Base-by-base conservation (phyloP, 2,888 invertebrate genomes). In the Mythimna albipuncta region DNA sequence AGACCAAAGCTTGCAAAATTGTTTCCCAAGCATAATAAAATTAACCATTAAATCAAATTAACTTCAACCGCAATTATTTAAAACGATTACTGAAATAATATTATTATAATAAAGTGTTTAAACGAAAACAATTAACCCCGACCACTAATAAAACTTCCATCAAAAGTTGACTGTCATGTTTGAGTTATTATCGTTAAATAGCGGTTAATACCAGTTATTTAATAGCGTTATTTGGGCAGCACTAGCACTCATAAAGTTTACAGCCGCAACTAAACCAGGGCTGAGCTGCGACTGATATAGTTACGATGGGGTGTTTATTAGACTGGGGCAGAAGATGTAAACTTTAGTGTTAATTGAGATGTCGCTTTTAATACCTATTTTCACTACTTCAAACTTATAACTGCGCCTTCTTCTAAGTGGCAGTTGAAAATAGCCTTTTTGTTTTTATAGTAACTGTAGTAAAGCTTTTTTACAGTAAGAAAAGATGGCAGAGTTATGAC, bases 211-310 rank as follows among this genome's bases (percentile, higher is more conserved):
- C 44, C n/a, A 41, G 65, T 78, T 62, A 80, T 66, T 78, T 64
- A 58, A 79, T 59, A 65, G 58, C 58, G 58, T 69, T 71, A 81
- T 76, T 75, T 67, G 77, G 68, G 47, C 68, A 69, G 59, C 77
- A 72, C 83, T 85, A 74, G 79, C 55, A 65, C 64, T 85, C 79
- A 67, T 82, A 82, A 85, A 85, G 69, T 84, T 84, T 85, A 82
- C 69, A 72, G 63, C 82, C 74, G 57, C 66, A 69, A 67, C 79
- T 82, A 67, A 77, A 71, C 67, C 59, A 52, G 69, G 78, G 66
- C 70, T 84, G 85, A 84, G 68, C 50, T 77, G 65, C 32, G 70
- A 69, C 82, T 74, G 83, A 82, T 82, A 84, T 69, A 81, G 72
- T 62, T 84, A 72, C 81, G 76, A 81, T 84, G 35, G 77, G 66